Base-by-base conservation (phyloP, 2,888 invertebrate species). In the Bursaphelenchus okinawaensis region DNA sequence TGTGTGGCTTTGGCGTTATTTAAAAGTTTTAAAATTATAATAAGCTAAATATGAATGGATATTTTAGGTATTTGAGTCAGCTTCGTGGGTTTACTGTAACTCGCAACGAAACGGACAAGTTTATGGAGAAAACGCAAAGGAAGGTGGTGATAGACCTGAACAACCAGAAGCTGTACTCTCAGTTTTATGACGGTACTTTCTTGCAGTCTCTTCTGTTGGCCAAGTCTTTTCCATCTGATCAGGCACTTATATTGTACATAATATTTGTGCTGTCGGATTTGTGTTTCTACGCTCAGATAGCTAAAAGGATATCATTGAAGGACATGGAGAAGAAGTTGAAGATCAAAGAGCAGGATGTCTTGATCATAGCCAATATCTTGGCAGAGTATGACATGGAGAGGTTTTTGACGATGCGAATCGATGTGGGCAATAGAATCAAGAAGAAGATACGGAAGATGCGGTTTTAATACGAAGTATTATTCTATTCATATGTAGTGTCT, bases 91-190 rank as follows among this genome's bases (percentile, higher is more conserved):
- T 40, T 40, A 40, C 40, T 40, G 40, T 40, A 4, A 16, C 40
- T n/a, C 58, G n/a, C 16, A 16, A 54, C 19, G 19, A 54, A 20
- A 24, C 24, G 12, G 12, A 12, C 19, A 20, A 7, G 16, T 20
- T 24, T 24, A 19, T 23, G 54, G 40, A 40, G 1, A 40, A 40
- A 4, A 16, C 40, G 3, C n/a, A 12, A 40, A 1, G 40, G 40
- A 40, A 40, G 40, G 40, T 40, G 6, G n/a, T 40, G 51, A 59
- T 72, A 54, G 72, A 72, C 55, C 55, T 72, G 27, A 72, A 72
- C 63, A 62, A 65, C 52, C 69, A 74, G 20, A 55, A 61, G 12
- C 56, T 73, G 19, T 54, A 54, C 26, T 69, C 52, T 26, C 68
- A 61, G 8, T 62, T 58, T 26, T 72, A 72, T 52, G 8, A 23